phyloP scores from a whole-genome alignment of 2,888 invertebrate genomes.

The Chromoteleia sp. region DNA sequence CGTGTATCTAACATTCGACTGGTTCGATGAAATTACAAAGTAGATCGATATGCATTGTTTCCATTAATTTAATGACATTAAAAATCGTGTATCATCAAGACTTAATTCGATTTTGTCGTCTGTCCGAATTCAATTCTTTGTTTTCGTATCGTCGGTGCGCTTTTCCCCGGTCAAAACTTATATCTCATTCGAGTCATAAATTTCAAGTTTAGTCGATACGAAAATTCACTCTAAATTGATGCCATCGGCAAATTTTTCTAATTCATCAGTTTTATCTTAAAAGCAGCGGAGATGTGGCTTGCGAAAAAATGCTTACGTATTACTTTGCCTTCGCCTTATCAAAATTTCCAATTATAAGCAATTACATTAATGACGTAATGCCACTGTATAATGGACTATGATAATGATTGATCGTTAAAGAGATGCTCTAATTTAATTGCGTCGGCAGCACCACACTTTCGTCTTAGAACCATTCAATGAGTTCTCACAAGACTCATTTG shows the following conservation, averaged over 20 bases:
- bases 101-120: constrained; percentile 44
- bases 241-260: constrained; percentile 33
- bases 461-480: constrained; percentile 53
- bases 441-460: constrained; percentile 59
- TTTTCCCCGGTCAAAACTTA: constrained; percentile 18
- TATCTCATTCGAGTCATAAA: constrained; percentile 35
- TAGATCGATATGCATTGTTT: constrained; percentile 27
- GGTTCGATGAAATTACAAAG: constrained; percentile 28
- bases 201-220: constrained; percentile 30
- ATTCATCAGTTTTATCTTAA: constrained; percentile 41
- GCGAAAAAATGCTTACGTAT: constrained; percentile 40
- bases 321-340: constrained; percentile 18
- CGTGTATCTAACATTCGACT: constrained; percentile 23
- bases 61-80: constrained; percentile 47
- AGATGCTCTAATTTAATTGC: constrained; percentile 80
- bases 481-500: constrained; percentile 46
- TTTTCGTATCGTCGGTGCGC: too few species aligned
- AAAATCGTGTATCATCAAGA: constrained; percentile 37
- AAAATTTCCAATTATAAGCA: constrained; percentile 46
- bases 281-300: constrained; percentile 5
- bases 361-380: constrained; percentile 40
- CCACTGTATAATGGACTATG: constrained; percentile 42
- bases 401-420: constrained; percentile 81
- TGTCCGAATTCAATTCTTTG: constrained; percentile 2
- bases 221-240: constrained; percentile 29